Evolutionary conservation across 2,113 vertebrate genomes (phyloP), one percentile per base, ranked within the genome.

Genomic region (Xiphophorus maculatus): DNA sequence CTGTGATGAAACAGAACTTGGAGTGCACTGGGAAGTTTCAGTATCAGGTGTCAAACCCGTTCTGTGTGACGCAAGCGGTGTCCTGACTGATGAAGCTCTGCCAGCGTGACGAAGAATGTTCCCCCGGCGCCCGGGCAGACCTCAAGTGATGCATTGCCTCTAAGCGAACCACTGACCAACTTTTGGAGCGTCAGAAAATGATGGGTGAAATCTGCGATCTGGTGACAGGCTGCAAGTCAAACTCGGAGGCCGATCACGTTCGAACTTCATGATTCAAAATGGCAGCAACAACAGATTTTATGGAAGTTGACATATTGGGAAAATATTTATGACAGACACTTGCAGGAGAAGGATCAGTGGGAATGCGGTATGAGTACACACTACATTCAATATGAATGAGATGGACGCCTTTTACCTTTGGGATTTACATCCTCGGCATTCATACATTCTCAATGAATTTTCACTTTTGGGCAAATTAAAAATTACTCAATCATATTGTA

Each of bases 191-290:
- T n/a, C 0, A 1, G 22, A 35, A 63, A 83, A 83, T 79, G 73
- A 81, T 68, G 74, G 62, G 19, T n/a, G n/a, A 75, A 73, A 82
- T 82, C 80, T 76, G 80, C 14, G 14, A 27, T 17, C 61, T 25
- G 5, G 60, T 79, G 86, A 85, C 81, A 75, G 80, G 78, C 68
- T 3, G 54, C 77, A 74, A 87, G 83, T 79, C 62, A 75, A 81
- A 62, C 85, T 82, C 76, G 80, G 37, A 84, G 60, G 63, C 40
- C 22, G 69, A 69, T 35, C 35, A 76, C 76, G 78, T 66, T 66
- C 60, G 60, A 84, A 79, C 37, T 68, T 54, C 73, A 48, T 73
- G 70, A 84, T 73, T 84, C 62, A 81, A 82, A 75, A 51, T 77
- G 85, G 84, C 86, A 88, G 25, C 71, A 25, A 35, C 32, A 32